Evolutionary conservation across 2,113 vertebrate species (phyloP).

Genomic region (Elgaria multicarinata): DNA sequence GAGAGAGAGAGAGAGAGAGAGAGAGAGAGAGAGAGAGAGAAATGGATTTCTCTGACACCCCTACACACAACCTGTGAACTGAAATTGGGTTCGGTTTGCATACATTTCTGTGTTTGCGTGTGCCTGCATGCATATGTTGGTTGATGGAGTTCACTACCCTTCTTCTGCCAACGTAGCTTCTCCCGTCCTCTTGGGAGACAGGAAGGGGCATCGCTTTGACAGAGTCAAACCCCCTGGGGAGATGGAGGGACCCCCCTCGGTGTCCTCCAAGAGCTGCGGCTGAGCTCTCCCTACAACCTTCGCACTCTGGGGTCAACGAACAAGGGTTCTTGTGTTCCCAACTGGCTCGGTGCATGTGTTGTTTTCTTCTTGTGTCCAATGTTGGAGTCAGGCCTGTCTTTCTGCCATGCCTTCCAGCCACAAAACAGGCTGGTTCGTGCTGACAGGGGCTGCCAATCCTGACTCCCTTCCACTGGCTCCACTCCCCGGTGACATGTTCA

Average conservation of each 20-base stretch:
- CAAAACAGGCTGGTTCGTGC: not conserved
- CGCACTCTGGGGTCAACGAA: too few species aligned
- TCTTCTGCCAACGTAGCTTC: not conserved
- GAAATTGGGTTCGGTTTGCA: not conserved
- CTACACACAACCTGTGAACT: too few species aligned
- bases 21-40: too few species aligned
- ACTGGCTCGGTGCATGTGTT: not conserved
- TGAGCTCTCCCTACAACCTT: not conserved
- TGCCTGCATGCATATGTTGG: accelerated
- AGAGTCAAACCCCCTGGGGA: not conserved
- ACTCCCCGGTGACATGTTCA: not conserved
- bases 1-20: too few species aligned
- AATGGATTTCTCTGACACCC: too few species aligned
- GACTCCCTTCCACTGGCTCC: too few species aligned
- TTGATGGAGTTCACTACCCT: not conserved
- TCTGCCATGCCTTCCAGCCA: not conserved
- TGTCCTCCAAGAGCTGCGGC: not conserved
- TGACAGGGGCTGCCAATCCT: not conserved
- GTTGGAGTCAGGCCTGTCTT: not conserved
- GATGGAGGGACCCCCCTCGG: not conserved
- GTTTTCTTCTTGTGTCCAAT: not conserved
- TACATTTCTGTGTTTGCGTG: accelerated
- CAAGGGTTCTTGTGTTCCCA: too few species aligned
- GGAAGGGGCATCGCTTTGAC: not conserved
- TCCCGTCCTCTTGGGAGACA: not conserved